These are phyloP conservation scores for Garrulus glandarius DNA, from an alignment of 2,797 vertebrate genomes.

Conservation along the genomic window DNA sequence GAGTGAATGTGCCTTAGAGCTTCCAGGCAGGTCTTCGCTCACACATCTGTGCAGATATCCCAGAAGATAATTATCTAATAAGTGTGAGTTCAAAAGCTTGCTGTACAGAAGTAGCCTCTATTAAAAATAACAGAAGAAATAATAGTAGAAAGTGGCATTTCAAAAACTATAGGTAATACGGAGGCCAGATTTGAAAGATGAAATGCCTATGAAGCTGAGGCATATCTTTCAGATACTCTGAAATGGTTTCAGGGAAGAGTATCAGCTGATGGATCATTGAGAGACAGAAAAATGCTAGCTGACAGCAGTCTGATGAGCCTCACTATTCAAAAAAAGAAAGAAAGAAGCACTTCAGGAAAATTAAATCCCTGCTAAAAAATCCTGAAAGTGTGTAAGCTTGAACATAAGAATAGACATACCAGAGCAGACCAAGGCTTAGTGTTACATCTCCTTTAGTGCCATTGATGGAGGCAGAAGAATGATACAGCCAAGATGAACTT, in stretches of 20 bases:
- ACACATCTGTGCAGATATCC: background rate
- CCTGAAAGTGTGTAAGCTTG: background rate
- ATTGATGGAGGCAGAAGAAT: background rate
- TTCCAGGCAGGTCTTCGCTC: background rate
- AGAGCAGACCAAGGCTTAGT: background rate
- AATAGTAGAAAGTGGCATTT: background rate
- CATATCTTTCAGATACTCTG: background rate
- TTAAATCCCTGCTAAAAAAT: background rate
- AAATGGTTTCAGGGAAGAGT: background rate
- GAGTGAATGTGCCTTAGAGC: background rate
- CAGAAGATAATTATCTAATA: background rate
- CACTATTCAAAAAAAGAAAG: background rate
- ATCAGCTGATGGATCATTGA: background rate
- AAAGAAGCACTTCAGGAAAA: background rate
- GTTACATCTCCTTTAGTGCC: background rate
- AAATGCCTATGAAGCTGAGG: background rate
- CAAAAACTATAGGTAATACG: background rate
- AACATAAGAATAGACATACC: background rate
- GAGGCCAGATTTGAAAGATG: background rate
- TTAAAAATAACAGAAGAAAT: background rate
- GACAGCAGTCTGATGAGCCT: background rate
- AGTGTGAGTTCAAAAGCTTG: background rate
- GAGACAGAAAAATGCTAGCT: background rate
- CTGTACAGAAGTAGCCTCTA: background rate
- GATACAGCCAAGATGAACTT: background rate